Conservation (phyloP, 2,888 invertebrate species). For the Eupithecia subfuscata region DNA sequence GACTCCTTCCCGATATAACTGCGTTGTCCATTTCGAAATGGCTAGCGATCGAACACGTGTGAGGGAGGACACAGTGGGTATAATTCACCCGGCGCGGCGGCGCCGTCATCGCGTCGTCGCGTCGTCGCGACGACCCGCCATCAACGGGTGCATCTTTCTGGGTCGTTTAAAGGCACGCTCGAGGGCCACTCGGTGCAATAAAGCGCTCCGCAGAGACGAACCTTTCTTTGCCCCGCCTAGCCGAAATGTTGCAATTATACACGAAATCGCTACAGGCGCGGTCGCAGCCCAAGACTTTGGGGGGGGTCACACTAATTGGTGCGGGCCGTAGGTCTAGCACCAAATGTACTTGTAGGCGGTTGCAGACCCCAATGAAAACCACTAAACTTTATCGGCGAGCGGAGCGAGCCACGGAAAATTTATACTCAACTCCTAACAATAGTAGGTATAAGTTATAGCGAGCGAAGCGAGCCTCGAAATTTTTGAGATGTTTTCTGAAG, state of each 20-base stretch:
- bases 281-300: too few species aligned
- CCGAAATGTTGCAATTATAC: constrained; percentile 53
- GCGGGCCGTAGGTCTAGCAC: too few species aligned
- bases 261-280: constrained; percentile 54
- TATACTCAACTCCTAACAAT: too few species aligned
- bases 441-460: too few species aligned
- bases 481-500: too few species aligned
- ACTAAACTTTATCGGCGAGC: too few species aligned
- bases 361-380: too few species aligned
- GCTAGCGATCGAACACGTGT: constrained; percentile 66
- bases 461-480: too few species aligned
- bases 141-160: constrained; percentile 64
- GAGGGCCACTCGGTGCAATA: constrained; percentile 42
- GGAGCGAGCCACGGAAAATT: too few species aligned
- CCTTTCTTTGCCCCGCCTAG: constrained; percentile 33
- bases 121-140: constrained; percentile 31
- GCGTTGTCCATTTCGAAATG: constrained; percentile 75
- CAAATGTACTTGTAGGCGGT: too few species aligned
- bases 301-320: too few species aligned
- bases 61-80: constrained; percentile 45
- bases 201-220: constrained; percentile 48
- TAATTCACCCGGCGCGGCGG: constrained; percentile 38
- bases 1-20: constrained; percentile 82
- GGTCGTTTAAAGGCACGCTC: constrained; percentile 61
- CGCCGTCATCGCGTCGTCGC: too few species aligned